Percentiles rank a stretch among this genome's conserved stretches.
Conservation (phyloP, 1,140 invertebrate genomes). For the Nasonia vitripennis region DNA sequence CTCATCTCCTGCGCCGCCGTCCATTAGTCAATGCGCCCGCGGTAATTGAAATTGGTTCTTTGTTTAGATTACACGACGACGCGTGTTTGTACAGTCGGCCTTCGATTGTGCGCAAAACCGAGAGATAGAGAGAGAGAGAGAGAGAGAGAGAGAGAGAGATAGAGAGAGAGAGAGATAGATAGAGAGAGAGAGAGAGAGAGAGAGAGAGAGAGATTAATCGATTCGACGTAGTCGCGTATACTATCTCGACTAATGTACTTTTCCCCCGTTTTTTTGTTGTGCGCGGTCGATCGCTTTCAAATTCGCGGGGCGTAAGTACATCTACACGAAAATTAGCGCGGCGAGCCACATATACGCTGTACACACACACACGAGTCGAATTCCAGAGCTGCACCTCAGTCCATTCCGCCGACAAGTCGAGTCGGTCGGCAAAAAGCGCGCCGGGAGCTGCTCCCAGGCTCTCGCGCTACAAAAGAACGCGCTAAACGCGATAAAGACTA, state of each 20-base stretch:
- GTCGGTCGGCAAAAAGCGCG: background rate
- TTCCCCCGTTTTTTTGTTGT: no score
- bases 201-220: background rate
- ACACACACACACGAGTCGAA: background rate
- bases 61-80: background rate
- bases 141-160: background rate
- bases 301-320: no score
- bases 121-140: background rate
- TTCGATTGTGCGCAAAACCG: no score
- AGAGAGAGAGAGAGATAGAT: background rate
- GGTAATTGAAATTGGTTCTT: constrained; percentile 36
- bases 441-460: background rate
- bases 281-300: no score
- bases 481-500: constrained; percentile 45
- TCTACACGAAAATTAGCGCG: no score
- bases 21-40: constrained; percentile 2
- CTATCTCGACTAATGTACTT: background rate
- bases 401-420: background rate
- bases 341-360: no score
- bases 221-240: background rate
- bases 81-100: no score
- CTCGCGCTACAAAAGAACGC: constrained; percentile 40
- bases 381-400: background rate
- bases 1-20: background rate
- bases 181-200: background rate